Percentiles rank a stretch among this genome's conserved stretches.
These are phyloP conservation scores for Nerophis lumbriciformis DNA, from an alignment of 2,113 vertebrate species.

Conservation along the genomic window DNA sequence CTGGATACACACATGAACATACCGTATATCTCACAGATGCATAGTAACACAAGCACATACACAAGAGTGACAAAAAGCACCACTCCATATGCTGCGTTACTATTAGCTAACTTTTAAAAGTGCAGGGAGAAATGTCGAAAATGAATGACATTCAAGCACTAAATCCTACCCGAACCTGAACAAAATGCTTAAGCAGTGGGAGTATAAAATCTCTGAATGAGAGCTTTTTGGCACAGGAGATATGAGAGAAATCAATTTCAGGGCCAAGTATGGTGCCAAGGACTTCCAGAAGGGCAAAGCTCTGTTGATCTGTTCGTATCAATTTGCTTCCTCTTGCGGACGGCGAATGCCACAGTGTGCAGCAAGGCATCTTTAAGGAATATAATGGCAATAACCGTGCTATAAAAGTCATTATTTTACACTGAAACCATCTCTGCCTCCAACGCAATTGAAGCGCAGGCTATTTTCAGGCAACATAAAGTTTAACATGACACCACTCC, in stretches of 20 bases:
- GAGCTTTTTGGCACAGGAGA: slow-evolving; percentile 63
- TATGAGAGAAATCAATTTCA: slow-evolving; percentile 65
- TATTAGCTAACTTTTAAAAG: slow-evolving; percentile 47
- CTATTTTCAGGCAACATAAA: slow-evolving; percentile 98
- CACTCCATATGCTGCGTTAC: slow-evolving; percentile 25
- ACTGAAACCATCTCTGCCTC: slow-evolving; percentile 85
- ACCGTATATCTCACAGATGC: slow-evolving; percentile 25
- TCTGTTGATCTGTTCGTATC: slow-evolving; percentile 66
- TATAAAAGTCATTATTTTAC: slow-evolving; percentile 94
- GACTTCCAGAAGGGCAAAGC: slow-evolving; percentile 67
- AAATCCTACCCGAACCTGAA: slow-evolving; percentile 56
- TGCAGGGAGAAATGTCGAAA: slow-evolving; percentile 32
- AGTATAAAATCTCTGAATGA: slow-evolving; percentile 64
- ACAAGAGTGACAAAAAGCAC: slow-evolving; percentile 32
- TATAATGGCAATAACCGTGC: slow-evolving; percentile 67
- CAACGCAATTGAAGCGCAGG: slow-evolving; percentile 88
- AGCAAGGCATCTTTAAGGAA: slow-evolving; percentile 73
- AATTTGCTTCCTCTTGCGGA: slow-evolving; percentile 63
- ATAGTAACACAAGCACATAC: slow-evolving; percentile 27
- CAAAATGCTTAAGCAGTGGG: slow-evolving; percentile 60
- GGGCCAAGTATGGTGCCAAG: slow-evolving; percentile 67
- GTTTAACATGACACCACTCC: slow-evolving; percentile 98
- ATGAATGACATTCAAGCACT: slow-evolving; percentile 54
- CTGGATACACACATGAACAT: slow-evolving; percentile 31
- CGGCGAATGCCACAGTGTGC: slow-evolving; percentile 55